Percentiles rank a stretch among this genome's conserved stretches.
phyloP scores from a whole-genome alignment of 2,797 vertebrate species.

The Parauchenoglanis punctatus region DNA sequence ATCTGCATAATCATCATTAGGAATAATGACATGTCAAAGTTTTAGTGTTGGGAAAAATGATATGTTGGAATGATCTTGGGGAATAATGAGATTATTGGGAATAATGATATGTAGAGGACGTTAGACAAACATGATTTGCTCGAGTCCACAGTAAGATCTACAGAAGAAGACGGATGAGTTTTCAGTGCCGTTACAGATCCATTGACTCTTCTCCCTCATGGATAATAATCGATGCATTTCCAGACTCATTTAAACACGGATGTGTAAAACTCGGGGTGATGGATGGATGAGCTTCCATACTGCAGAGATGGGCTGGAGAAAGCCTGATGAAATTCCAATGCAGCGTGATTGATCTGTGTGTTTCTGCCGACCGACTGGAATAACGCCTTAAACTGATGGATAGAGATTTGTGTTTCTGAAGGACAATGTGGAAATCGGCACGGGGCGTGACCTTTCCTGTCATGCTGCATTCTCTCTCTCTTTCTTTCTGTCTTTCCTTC shows the following conservation, averaged over 20 bases:
- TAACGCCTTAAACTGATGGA: constrained; percentile 74
- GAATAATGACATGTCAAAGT: background rate
- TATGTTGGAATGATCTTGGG: background rate
- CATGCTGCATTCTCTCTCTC: constrained; percentile 36
- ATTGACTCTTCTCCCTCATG: constrained; percentile 58
- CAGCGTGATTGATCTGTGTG: constrained; percentile 74
- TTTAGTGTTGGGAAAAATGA: background rate
- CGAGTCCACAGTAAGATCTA: constrained; percentile 59
- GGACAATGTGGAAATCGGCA: constrained; percentile 70
- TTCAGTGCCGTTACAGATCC: constrained; percentile 65
- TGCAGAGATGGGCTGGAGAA: constrained; percentile 44
- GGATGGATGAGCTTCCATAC: constrained; percentile 62
- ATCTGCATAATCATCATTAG: background rate
- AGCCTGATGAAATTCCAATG: constrained; percentile 74
- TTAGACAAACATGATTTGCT: constrained; percentile 41
- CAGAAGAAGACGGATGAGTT: constrained; percentile 54
- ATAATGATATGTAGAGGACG: constrained; percentile 1
- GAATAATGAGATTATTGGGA: constrained; percentile 5
- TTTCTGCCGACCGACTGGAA: constrained; percentile 60
- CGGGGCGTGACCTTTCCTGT: constrained; percentile 74
- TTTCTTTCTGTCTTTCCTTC: background rate
- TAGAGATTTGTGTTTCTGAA: constrained; percentile 78
- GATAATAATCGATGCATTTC: constrained; percentile 58
- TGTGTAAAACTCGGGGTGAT: constrained; percentile 66
- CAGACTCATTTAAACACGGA: constrained; percentile 68